Conservation (phyloP, 64 coral and sea anemone species). For the Acropora yongei region DNA sequence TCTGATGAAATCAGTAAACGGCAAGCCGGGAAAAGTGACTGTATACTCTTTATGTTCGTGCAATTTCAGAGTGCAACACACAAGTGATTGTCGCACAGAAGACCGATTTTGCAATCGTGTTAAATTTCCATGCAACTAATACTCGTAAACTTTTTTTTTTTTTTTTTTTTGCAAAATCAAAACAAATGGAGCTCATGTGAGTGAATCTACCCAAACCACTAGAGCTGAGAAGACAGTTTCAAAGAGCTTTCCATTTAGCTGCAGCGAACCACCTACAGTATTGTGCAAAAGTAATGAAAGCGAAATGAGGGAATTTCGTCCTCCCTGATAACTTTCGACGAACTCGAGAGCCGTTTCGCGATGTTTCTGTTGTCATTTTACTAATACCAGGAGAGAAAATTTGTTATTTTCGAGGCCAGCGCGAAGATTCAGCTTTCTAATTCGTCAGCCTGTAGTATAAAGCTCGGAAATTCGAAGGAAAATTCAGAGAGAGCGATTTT, state of each 20-base stretch:
- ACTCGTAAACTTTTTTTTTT: not conserved
- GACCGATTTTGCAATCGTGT: not conserved
- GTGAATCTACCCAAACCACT: not conserved
- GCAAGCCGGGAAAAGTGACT: not conserved
- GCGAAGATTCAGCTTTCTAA: not conserved
- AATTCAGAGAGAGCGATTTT: not conserved
- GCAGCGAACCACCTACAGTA: not conserved
- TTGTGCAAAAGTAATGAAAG: no score
- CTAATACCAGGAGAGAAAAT: not conserved
- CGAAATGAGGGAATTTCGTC: no score
- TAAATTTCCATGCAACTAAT: not conserved
- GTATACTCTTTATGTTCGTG: not conserved
- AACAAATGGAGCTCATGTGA: not conserved
- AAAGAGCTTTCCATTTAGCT: not conserved
- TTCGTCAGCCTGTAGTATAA: no score
- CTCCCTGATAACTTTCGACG: no score
- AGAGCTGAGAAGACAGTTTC: not conserved
- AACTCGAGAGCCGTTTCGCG: not conserved
- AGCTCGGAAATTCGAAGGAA: no score
- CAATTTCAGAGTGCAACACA: slow-evolving; percentile 5
- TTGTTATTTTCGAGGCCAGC: not conserved
- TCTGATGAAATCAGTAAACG: not conserved
- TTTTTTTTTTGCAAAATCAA: not conserved
- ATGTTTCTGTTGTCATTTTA: not conserved
- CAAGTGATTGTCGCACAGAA: not conserved